Conservation (phyloP, 2,888 invertebrate species). For the Metellina segmentata region DNA sequence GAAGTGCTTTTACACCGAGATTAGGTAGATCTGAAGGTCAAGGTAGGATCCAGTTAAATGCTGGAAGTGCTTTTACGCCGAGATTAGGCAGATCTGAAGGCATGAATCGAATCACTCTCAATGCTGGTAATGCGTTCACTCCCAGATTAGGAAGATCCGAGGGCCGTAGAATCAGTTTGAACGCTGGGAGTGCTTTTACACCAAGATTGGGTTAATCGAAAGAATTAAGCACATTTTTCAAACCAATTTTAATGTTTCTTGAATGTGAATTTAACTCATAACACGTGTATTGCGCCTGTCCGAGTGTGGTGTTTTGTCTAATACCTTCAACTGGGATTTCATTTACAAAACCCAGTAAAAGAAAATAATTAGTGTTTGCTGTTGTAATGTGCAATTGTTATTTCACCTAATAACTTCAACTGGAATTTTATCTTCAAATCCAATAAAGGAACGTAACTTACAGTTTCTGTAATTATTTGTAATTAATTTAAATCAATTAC, state of each 20-base stretch:
- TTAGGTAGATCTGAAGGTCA: conserved; percentile 40
- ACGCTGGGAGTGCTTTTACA: not conserved
- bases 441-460: not conserved
- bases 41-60: conserved; percentile 5
- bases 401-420: not conserved
- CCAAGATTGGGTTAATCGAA: not conserved
- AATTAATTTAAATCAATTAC: too few relatives aligned
- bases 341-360: too few relatives aligned
- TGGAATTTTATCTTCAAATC: not conserved
- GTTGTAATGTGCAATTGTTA: not conserved
- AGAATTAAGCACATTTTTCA: not conserved
- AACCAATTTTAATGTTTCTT: too few relatives aligned
- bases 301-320: too few relatives aligned
- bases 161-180: not conserved
- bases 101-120: not conserved
- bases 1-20: conserved; percentile 57
- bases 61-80: conserved; percentile 34
- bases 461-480: too few relatives aligned
- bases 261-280: too few relatives aligned
- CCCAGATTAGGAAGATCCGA: conserved; percentile 48
- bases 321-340: too few relatives aligned
- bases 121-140: conserved; percentile 44
- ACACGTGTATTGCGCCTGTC: too few relatives aligned
- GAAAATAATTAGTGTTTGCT: too few relatives aligned
- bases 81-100: conserved; percentile 23